Base-by-base conservation (phyloP, 2,797 vertebrate species). In the Dryobates pubescens region DNA sequence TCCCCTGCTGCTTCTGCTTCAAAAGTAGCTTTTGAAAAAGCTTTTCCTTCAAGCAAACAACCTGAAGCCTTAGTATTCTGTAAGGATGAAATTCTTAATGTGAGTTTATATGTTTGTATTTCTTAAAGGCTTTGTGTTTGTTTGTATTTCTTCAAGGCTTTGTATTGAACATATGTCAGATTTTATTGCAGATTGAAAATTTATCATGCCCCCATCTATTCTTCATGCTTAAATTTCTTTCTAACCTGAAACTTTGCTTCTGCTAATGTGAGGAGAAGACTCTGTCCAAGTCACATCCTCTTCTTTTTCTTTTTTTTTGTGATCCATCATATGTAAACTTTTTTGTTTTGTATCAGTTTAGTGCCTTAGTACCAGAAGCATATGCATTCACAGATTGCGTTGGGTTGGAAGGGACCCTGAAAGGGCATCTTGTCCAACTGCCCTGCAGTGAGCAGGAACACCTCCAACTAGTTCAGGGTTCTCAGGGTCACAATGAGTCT, bases 51-150 rank as follows among this genome's bases (percentile, higher is more conserved):
- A 3, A 94, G 97, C 97, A 99, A 99, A 93, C 99, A 99, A 88
- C 97, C 99, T 0, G 99, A 99, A 96, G 99, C 99, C 58, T 97
- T 99, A 84, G 97, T 98, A 38, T 99, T 99, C 97, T 99, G 99
- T 97, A 99, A 98, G 95, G 99, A 99, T 34, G 99, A 99, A 97
- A 98, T 99, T 90, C 97, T 98, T 82, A 98, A 90, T 63, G 99
- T 99, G 96, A 98, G 99, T 98, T 91, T 67, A 57, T 69, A n/a
- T 20, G 45, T 64, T 10, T 3, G 4, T 67, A 24, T 87, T 74
- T 86, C 27, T 69, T 65, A 14, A 64, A 61, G 19, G 27, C 23
- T 51, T 51, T 51, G 23, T 51, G 23, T 51, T 47, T 20, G 45
- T 64, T 10, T 3, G 4, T 65, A 24, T 86, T 74, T 84, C 24